Percentiles rank a stretch among this genome's conserved stretches.
phyloP scores from a whole-genome alignment of 2,113 vertebrate species.

The Alces alces region DNA sequence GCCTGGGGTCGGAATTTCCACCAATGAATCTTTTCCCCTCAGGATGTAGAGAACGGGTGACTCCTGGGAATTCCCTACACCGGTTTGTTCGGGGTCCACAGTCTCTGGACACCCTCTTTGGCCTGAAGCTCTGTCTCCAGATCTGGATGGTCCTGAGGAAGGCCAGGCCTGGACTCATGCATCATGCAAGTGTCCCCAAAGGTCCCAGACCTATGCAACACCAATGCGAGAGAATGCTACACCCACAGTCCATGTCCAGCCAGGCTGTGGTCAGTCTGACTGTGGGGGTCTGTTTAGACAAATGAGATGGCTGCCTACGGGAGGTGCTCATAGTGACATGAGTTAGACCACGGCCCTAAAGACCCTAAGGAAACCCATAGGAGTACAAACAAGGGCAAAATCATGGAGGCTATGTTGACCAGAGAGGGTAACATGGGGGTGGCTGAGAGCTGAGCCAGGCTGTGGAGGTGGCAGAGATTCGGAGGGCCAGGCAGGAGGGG shows the following conservation, averaged over 20 bases:
- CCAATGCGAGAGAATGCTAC: neutral
- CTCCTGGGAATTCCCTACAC: neutral
- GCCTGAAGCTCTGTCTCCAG: neutral
- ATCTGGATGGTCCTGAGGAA: neutral
- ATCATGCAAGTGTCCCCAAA: neutral
- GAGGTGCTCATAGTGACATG: neutral
- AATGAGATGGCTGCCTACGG: neutral
- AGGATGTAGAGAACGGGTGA: neutral
- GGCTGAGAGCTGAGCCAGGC: neutral
- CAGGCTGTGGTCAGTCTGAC: too few species aligned
- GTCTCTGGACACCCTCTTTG: neutral
- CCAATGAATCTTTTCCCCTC: neutral
- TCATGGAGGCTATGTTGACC: neutral
- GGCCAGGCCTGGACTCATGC: neutral
- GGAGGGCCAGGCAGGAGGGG: too few species aligned
- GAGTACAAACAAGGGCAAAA: neutral
- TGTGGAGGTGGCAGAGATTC: neutral
- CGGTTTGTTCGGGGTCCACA: neutral
- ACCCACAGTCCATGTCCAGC: neutral
- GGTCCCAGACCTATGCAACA: too few species aligned
- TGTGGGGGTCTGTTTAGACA: neutral
- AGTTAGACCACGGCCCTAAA: neutral
- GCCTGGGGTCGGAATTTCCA: neutral
- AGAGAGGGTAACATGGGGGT: neutral
- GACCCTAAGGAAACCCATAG: neutral